Base-by-base conservation (phyloP, 2,113 vertebrate species). In the Heterotilapia buettikoferi region DNA sequence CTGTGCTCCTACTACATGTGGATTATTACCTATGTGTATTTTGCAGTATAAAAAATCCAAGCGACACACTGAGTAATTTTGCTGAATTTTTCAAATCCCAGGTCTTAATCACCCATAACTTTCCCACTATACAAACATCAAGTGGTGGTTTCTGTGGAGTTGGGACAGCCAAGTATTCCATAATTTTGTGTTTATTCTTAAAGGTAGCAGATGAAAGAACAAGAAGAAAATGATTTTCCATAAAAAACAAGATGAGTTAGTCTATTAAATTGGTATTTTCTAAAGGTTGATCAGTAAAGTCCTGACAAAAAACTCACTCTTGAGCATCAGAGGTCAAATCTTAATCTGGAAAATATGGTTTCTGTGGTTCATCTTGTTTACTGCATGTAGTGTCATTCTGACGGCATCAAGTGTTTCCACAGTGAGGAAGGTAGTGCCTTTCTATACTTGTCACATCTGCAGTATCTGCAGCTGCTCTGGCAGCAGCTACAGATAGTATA, bases 301-400 rank as follows among this genome's bases (percentile, higher is more conserved):
- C 0, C 0, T 19, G 16, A 33, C 29, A 61, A 61, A 61, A 61
- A 61, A 18, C 57, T 61, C 12, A 14, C 26, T 31, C 0, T 61
- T 61, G 14, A 59, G 56, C 56, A 59, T 36, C 31, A 66, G 18
- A 5, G 9, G 0, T 36, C 61, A 63, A 36, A 63, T 33, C 1
- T 63, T 63, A 33, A 63, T 63, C 29, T 63, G 8, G 9, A 7
- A 63, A 63, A 63, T 36, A 16, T 63, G 31, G 18, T 36, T 63
- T 63, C 59, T 66, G 61, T 66, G 61, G 31, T n/a, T 66, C 29
- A 61, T 61, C 26, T 29, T 6, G 56, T 59, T 29, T 59, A 0
- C 31, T 66, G 61, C 61, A 66, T 9, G 31, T n/a, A 38, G 61
- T 36, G 3, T 36, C 61, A 66, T 3, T 66, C 19, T 38, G 33